Base-by-base conservation (phyloP, 2,113 vertebrate genomes). In the Pituophis catenifer region DNA sequence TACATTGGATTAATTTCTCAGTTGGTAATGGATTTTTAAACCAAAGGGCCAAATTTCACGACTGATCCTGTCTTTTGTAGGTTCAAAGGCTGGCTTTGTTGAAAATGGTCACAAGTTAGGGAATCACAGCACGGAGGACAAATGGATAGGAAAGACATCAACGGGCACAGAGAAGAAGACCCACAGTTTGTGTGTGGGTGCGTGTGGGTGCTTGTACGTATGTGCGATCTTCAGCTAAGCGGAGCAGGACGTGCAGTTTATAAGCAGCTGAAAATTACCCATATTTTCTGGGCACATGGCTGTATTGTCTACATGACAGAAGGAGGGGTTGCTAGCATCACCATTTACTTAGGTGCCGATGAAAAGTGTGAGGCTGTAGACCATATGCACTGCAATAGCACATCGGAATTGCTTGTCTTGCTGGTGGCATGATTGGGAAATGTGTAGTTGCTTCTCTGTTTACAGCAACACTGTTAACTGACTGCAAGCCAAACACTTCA, bases 351-450 rank as follows among this genome's bases (percentile, higher is more conserved):
- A 92, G 93, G 94, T 92, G 96, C 95, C 0, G 0, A 81, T 9
- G 75, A 81, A 94, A 96, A 92, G 96, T 96, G 97, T 97, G 97
- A 97, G 93, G 15, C 88, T 1, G 89, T 90, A 94, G 96, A 97
- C 96, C 97, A 97, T 96, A 97, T 97, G 97, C 96, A 93, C 95
- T 97, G 96, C 95, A 95, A 96, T 90, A 92, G 88, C 93, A 3
- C 33, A 58, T 94, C 94, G 62, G 90, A 29, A 70, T 4, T 92
- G 93, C 89, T 94, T 89, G 93, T 1, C 96, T 38, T 91, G 92
- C 94, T 81, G 65, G 94, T 90, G 95, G 91, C 26, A 59, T 21
- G 93, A 65, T 26, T 81, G 55, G 55, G 54, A 86, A 50, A 92
- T 94, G 59, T 86, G 86, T 75, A 38, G 70, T 92, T 0, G 93